A percentile compares a stretch with the other conserved stretches of the same genome.
These are phyloP conservation scores for Epinephelus lanceolatus DNA, from an alignment of 2,113 vertebrate genomes.

Conservation along the genomic window DNA sequence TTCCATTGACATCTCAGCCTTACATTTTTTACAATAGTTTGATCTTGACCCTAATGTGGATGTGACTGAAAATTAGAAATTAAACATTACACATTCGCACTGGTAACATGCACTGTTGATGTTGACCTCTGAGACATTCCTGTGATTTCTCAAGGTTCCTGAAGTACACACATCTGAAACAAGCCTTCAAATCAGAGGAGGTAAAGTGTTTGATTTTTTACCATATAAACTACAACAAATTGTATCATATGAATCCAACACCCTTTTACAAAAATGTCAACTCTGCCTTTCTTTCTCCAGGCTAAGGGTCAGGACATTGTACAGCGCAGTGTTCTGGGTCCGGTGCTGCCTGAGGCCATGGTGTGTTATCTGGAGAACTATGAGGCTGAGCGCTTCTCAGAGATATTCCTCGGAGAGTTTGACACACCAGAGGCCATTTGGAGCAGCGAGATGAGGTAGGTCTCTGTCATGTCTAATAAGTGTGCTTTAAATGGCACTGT, in stretches of 20 bases:
- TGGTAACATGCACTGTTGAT: background rate
- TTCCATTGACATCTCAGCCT: background rate
- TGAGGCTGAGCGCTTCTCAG: slow-evolving; percentile 96
- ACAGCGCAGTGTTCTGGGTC: slow-evolving; percentile 96
- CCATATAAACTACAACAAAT: background rate
- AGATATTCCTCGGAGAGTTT: slow-evolving; percentile 99
- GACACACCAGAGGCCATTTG: slow-evolving; percentile 99
- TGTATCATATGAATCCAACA: background rate
- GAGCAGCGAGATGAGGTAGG: slow-evolving; percentile 99
- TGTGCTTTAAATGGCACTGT: background rate
- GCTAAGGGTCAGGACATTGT: slow-evolving; percentile 95
- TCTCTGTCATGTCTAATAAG: background rate
- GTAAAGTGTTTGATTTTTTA: slow-evolving; percentile 71
- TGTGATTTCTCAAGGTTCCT: slow-evolving; percentile 88
- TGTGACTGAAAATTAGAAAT: background rate
- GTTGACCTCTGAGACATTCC: background rate
- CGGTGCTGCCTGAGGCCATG: slow-evolving; percentile 97
- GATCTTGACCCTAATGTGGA: background rate
- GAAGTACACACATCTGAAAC: slow-evolving; percentile 97
- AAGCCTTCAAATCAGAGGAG: slow-evolving; percentile 99
- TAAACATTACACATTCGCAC: background rate
- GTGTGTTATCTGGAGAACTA: slow-evolving; percentile 99
- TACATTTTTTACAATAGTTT: background rate
- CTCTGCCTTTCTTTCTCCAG: slow-evolving; percentile 73
- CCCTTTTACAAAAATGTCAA: background rate